Conservation (phyloP, 2,113 vertebrate species). For the Ammodytes dubius region DNA sequence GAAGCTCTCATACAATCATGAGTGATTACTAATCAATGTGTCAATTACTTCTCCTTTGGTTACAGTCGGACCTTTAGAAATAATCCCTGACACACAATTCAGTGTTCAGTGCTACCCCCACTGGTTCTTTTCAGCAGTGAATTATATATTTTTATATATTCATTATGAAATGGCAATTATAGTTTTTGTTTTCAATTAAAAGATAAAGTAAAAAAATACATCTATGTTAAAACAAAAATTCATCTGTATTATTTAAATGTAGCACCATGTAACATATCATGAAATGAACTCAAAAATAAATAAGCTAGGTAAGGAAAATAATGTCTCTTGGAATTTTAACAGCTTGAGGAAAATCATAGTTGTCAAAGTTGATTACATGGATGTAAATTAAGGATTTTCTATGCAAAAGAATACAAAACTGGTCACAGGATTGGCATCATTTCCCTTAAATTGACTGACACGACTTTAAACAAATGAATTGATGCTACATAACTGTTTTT, state of each 20-base stretch:
- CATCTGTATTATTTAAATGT: not conserved
- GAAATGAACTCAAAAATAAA: not conserved
- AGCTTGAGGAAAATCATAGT: not conserved
- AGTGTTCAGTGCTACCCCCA: not conserved
- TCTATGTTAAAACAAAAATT: not conserved
- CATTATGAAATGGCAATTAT: not conserved
- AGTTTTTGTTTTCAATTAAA: not conserved
- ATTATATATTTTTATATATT: not conserved
- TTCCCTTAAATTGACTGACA: not conserved
- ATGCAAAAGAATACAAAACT: slow-evolving; percentile 7
- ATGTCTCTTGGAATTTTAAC: not conserved
- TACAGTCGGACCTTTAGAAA: slow-evolving; percentile 50
- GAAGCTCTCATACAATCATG: slow-evolving; percentile 72
- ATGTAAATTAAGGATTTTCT: slow-evolving; percentile 3
- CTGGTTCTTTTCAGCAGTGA: slow-evolving; percentile 1
- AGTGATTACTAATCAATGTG: slow-evolving; percentile 78
- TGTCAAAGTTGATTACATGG: slow-evolving; percentile 19
- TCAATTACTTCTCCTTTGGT: slow-evolving; percentile 61
- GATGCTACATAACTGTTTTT: not conserved
- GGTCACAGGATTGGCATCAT: slow-evolving; percentile 3
- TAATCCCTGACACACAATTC: slow-evolving; percentile 38
- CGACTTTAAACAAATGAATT: not conserved
- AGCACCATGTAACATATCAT: not conserved
- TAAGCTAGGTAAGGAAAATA: not conserved
- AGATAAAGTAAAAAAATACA: not conserved